Percentiles rank a stretch among this genome's conserved stretches.
Evolutionary conservation across 2,888 invertebrate species (phyloP).

Genomic region (Pheosia gnoma): DNA sequence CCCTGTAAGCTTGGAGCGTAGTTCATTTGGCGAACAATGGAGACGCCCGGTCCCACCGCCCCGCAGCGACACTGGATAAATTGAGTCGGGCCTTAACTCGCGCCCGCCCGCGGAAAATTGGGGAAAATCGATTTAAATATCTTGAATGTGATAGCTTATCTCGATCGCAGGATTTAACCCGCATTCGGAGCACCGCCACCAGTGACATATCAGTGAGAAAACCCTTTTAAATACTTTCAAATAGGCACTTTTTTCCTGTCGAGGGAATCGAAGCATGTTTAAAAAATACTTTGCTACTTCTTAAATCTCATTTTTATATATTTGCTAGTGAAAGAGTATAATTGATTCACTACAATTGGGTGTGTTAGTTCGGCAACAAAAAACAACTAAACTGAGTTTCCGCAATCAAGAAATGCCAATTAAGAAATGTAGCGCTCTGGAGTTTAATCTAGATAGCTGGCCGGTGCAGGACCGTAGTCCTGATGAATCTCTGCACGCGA

Average conservation of each 20-base stretch:
- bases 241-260: neutral
- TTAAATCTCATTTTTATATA: neutral
- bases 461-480: constrained; percentile 41
- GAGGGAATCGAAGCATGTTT: neutral
- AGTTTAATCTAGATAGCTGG: constrained; percentile 67
- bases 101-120: constrained; percentile 81
- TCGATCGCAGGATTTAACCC: constrained; percentile 67
- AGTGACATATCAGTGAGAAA: constrained; percentile 41
- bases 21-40: constrained; percentile 82
- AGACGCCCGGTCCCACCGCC: constrained; percentile 62
- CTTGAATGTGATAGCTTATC: constrained; percentile 81
- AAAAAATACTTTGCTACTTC: neutral
- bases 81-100: constrained; percentile 75
- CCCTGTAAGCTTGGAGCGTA: constrained; percentile 68
- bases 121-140: constrained; percentile 84
- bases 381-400: constrained; percentile 33
- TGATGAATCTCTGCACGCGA: constrained; percentile 72
- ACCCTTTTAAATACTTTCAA: constrained; percentile 19
- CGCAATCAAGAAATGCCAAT: constrained; percentile 66
- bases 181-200: constrained; percentile 40
- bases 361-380: constrained; percentile 15
- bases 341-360: neutral
- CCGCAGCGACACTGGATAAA: constrained; percentile 77
- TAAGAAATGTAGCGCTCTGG: constrained; percentile 60
- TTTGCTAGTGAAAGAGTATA: neutral